Percentiles rank a stretch among this genome's conserved stretches.
Evolutionary conservation across 2,888 invertebrate species (phyloP).

Genomic region (Rotaria sp.): DNA sequence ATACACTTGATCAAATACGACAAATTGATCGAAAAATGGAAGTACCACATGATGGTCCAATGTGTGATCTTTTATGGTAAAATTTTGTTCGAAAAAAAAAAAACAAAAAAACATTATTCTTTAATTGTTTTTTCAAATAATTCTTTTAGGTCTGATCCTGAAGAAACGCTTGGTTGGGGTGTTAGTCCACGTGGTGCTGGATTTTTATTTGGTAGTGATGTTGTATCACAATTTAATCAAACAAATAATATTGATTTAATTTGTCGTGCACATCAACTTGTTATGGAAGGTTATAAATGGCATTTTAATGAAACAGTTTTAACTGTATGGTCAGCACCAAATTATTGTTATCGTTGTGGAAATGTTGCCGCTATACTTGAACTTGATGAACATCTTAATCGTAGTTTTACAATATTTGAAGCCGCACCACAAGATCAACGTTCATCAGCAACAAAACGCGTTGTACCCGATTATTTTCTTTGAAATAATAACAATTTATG

Average conservation of each 20-base stretch:
- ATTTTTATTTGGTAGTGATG: conserved; percentile 93
- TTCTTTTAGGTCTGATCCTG: conserved; percentile 59
- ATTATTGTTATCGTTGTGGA: conserved; percentile 89
- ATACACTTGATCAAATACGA: conserved; percentile 93
- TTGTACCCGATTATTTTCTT: conserved; percentile 38
- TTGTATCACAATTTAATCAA: conserved; percentile 90
- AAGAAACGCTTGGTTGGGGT: conserved; percentile 63
- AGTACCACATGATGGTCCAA: conserved; percentile 69
- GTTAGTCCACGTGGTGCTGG: conserved; percentile 97
- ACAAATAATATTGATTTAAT: conserved; percentile 97
- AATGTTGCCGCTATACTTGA: conserved; percentile 40
- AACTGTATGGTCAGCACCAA: conserved; percentile 99
- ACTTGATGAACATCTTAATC: conserved; percentile 87
- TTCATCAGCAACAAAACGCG: conserved; percentile 33
- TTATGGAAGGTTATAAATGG: conserved; percentile 99
- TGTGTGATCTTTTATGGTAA: conserved; percentile 93
- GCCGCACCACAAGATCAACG: conserved; percentile 72
- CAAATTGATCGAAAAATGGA: conserved; percentile 98
- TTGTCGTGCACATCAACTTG: conserved; percentile 94
- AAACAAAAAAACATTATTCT: background rate
- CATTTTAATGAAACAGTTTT: conserved; percentile 98
- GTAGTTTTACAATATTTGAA: conserved; percentile 98
- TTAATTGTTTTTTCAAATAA: background rate
- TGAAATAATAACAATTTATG: background rate
- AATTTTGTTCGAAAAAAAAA: background rate